Evolutionary conservation across 2,888 invertebrate species (phyloP).

Genomic region (Cremastobaeus sp.): DNA sequence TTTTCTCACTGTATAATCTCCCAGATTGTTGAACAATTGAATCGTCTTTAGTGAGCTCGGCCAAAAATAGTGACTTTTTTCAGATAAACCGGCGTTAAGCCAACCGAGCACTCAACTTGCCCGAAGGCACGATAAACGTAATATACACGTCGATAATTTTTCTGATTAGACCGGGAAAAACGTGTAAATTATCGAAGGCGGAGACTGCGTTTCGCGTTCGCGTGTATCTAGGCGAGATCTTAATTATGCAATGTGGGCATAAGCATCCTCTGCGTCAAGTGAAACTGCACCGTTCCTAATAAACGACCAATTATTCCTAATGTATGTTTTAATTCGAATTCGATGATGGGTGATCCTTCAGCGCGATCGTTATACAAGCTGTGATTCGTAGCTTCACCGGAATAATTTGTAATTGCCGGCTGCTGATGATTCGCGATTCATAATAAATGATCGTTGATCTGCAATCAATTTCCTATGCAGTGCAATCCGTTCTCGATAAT

Average conservation of each 20-base stretch:
- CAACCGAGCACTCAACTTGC: no score
- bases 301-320: conserved; percentile 47
- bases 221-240: conserved; percentile 50
- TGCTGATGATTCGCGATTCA: conserved; percentile 39
- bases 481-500: conserved; percentile 19
- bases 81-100: no score
- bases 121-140: conserved; percentile 30
- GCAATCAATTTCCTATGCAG: conserved; percentile 15
- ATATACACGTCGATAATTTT: conserved; percentile 42
- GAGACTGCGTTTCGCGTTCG: conserved; percentile 34
- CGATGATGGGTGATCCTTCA: conserved; percentile 49
- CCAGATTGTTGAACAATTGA: no score
- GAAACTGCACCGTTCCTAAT: conserved; percentile 46
- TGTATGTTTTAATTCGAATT: conserved; percentile 38
- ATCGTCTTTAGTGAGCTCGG: no score
- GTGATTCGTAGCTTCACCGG: conserved; percentile 12
- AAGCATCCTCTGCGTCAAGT: conserved; percentile 19
- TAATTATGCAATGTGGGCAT: conserved; percentile 40
- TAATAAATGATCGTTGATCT: conserved; percentile 42
- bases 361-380: conserved; percentile 16
- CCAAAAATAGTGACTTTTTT: no score
- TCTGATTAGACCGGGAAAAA: conserved; percentile 39
- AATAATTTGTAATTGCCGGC: conserved; percentile 39
- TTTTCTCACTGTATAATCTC: no score
- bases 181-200: conserved; percentile 47